Evolutionary conservation across 2,113 vertebrate species (phyloP), one percentile per base, ranked within the genome.

Genomic region (Poecile atricapillus): DNA sequence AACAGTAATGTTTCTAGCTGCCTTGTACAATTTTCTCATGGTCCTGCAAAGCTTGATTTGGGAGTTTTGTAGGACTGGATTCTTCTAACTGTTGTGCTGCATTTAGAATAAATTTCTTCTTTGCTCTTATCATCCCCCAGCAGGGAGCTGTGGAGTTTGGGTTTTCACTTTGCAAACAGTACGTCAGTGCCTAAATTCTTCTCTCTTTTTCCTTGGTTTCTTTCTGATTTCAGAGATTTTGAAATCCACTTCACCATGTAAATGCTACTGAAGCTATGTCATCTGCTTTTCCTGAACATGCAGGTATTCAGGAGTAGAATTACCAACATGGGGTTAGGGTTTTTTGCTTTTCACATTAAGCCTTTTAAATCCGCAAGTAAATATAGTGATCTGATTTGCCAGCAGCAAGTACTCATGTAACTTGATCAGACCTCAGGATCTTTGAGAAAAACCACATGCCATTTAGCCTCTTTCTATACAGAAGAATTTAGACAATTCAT

Each of bases 401-500:
- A 76, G 90, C 53, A 88, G 82, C 65, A 73, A 64, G 60, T 58
- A 78, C 53, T 81, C 56, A 6, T 78, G 85, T 94, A 96, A 96
- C 74, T 49, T 86, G 91, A 96, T 95, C 92, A 64, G 85, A 90
- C 91, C 55, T 81, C 41, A 23, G 70, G 44, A 75, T 92, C 94
- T 87, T 89, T 83, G 91, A 96, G 86, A 69, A 86, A 59, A 91
- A 39, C 37, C 93, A 62, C 84, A 83, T 89, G 59, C 39, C 69
- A 18, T 73, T 94, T 95, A 82, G 85, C 46, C 63, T 83, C 84
- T 78, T 81, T 91, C 89, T 87, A 3, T 56, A 64, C 89, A 37
- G 77, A 91, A 86, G 95, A 96, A 96, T 97, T 83, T 37, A 44
- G 83, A 91, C 96, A 96, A 97, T 97, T 93, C 71, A 37, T 92